Percentiles rank a stretch among this genome's conserved stretches.
phyloP scores from a whole-genome alignment of 2,888 invertebrate genomes.

The Lepeophtheirus nordmannii region DNA sequence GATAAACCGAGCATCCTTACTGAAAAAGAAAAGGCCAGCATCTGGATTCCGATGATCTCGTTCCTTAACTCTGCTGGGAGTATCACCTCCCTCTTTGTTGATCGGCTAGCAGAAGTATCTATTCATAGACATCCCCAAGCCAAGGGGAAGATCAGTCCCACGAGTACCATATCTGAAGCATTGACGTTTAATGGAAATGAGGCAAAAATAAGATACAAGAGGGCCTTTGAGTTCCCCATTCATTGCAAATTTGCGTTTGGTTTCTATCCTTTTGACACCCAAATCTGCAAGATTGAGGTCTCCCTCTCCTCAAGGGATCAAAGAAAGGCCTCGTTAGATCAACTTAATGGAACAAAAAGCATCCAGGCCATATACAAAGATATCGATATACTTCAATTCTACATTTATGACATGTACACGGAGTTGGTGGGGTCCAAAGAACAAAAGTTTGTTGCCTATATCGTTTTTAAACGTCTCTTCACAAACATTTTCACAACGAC shows the following conservation, averaged over 20 bases:
- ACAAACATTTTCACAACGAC: not conserved
- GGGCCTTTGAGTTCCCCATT: not conserved
- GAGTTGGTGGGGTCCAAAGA: not conserved
- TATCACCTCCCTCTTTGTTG: not conserved
- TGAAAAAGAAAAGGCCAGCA: not conserved
- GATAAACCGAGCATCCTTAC: not conserved
- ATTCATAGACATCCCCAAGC: not conserved
- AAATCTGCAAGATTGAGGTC: conserved; percentile 7
- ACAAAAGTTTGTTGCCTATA: not conserved
- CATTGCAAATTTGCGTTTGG: not conserved
- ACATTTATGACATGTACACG: not conserved
- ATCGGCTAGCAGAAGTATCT: not conserved
- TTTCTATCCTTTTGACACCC: conserved; percentile 19
- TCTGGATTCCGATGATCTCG: not conserved
- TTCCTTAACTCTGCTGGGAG: not conserved
- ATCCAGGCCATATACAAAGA: not conserved
- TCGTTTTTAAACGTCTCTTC: not conserved
- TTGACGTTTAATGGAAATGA: conserved; percentile 1
- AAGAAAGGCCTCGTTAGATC: not conserved
- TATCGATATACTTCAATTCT: not conserved
- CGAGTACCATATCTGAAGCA: not conserved
- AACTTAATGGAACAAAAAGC: not conserved
- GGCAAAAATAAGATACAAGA: not conserved
- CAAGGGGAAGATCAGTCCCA: not conserved
- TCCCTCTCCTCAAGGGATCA: not conserved